Evolutionary conservation across 2,113 vertebrate genomes (phyloP).

Genomic region (Platycercus adscitus): DNA sequence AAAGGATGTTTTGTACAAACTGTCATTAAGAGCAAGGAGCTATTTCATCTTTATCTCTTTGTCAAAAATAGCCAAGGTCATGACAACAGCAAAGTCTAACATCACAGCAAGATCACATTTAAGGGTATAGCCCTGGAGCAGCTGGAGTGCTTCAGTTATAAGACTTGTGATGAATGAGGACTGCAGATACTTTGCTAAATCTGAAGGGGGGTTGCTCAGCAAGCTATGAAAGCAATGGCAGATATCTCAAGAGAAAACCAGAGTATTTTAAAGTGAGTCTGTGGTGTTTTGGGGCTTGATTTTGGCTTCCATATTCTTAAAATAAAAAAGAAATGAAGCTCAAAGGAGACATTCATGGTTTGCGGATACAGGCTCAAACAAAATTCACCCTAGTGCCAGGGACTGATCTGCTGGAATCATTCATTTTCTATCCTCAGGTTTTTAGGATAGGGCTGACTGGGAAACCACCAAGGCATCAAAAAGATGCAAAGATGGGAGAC

Average conservation of each 20-base stretch:
- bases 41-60: conserved; percentile 50
- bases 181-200: not conserved
- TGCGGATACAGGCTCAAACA: not conserved
- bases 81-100: not conserved
- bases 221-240: not conserved
- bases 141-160: conserved; percentile 8
- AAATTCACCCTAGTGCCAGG: not conserved
- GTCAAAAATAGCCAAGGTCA: conserved; percentile 48
- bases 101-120: conserved; percentile 29
- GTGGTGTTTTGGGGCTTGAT: not conserved
- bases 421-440: not conserved
- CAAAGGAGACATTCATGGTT: not conserved
- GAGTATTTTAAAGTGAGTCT: not conserved
- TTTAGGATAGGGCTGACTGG: not conserved
- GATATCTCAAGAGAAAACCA: not conserved
- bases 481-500: not conserved
- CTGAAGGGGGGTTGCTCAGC: not conserved
- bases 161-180: conserved; percentile 19
- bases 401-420: not conserved
- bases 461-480: not conserved
- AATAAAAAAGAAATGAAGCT: not conserved
- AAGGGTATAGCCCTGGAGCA: conserved; percentile 29
- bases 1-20: not conserved
- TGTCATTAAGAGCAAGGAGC: conserved; percentile 22
- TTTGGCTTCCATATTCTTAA: conserved; percentile 9